Evolutionary conservation across 2,113 vertebrate species (phyloP).

Genomic region (Megaceryle torquata): DNA sequence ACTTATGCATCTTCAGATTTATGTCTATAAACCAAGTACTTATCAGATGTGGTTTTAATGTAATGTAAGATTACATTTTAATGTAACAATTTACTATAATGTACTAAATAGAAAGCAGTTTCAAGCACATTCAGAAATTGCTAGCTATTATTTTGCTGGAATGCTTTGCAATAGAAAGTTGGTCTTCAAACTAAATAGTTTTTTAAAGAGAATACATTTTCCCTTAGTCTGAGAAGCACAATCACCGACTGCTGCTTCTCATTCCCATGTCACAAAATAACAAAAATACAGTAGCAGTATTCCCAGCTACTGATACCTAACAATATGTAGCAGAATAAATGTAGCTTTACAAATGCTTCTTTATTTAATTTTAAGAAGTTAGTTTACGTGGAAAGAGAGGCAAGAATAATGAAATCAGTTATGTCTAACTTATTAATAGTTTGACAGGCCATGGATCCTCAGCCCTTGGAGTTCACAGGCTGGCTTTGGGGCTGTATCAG

Average conservation of each 20-base stretch:
- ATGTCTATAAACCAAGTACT: neutral
- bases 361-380: neutral
- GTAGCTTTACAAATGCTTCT: neutral
- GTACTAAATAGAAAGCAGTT: neutral
- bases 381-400: too few species aligned
- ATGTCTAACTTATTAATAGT: neutral
- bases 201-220: neutral
- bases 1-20: neutral
- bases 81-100: neutral
- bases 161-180: neutral
- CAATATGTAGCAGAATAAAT: neutral
- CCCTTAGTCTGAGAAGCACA: neutral
- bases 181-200: neutral
- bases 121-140: neutral
- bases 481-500: neutral
- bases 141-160: neutral
- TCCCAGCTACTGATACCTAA: neutral
- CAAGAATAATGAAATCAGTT: neutral
- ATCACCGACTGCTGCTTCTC: neutral
- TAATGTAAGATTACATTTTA: neutral
- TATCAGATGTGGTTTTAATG: neutral
- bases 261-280: neutral
- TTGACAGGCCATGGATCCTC: neutral
- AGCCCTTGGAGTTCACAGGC: neutral
- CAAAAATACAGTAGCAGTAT: neutral